Percentiles rank a stretch among this genome's conserved stretches.
Evolutionary conservation across 2,113 vertebrate genomes (phyloP).

Genomic region (Oryzias melastigma): DNA sequence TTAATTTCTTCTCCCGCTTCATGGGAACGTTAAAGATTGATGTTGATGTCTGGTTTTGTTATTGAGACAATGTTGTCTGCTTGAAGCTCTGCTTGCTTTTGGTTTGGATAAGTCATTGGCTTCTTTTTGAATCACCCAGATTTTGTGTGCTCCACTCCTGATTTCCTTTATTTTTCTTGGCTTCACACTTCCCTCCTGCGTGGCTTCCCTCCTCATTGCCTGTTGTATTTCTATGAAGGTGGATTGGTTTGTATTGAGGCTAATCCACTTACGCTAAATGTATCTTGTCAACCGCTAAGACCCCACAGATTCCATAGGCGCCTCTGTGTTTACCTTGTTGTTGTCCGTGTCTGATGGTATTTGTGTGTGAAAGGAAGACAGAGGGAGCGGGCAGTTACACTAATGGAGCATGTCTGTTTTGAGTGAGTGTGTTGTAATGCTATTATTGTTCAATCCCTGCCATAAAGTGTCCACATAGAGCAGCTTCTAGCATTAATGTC

Average conservation of each 20-base stretch:
- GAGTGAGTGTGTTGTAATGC: conserved; percentile 53
- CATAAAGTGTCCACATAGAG: conserved; percentile 55
- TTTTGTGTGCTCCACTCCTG: conserved; percentile 36
- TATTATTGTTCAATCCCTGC: conserved; percentile 53
- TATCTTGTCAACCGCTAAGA: conserved; percentile 73
- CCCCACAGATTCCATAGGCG: conserved; percentile 67
- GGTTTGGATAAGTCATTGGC: conserved; percentile 42
- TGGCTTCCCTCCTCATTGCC: conserved; percentile 30
- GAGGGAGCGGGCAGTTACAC: conserved; percentile 28
- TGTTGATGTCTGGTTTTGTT: conserved; percentile 7
- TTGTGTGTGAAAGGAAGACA: conserved; percentile 20
- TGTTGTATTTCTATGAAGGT: conserved; percentile 42
- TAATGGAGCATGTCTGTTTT: conserved; percentile 56
- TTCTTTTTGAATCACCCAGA: conserved; percentile 36
- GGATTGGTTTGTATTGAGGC: conserved; percentile 72
- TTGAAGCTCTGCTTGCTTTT: conserved; percentile 32
- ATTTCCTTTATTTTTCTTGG: conserved; percentile 42
- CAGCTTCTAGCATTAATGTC: conserved; percentile 61
- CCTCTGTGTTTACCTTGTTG: conserved; percentile 56
- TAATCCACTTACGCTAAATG: conserved; percentile 78
- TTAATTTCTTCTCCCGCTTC: neutral
- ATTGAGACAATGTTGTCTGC: conserved; percentile 38
- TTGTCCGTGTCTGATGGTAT: conserved; percentile 53
- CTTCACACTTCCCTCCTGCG: conserved; percentile 14
- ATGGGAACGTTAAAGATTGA: conserved; percentile 30